Percentiles rank a stretch among this genome's conserved stretches.
Conservation (phyloP, 2,113 vertebrate genomes). For the Ptychochromis oligacanthus region DNA sequence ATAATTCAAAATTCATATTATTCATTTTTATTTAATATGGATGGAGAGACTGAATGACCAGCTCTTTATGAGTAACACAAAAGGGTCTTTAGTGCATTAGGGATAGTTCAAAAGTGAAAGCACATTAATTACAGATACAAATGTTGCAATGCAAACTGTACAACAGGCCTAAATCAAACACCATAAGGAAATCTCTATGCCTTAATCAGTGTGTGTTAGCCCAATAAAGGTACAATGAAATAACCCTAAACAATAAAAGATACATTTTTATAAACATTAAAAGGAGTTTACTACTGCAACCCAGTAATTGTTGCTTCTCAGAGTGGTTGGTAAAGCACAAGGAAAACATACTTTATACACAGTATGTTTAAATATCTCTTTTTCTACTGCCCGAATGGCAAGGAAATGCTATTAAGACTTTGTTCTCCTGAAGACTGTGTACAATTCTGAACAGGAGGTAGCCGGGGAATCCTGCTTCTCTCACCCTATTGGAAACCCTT, state of each 20-base stretch:
- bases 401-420: neutral
- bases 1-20: neutral
- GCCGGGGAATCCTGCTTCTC: conserved; percentile 29
- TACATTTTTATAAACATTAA: neutral
- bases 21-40: neutral
- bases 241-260: neutral
- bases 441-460: neutral
- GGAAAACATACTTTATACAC: neutral
- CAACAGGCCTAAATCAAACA: no score
- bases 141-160: no score
- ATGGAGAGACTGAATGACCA: neutral
- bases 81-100: no score
- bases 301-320: neutral
- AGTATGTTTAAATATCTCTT: neutral
- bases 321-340: neutral
- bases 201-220: neutral
- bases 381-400: neutral
- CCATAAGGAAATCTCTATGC: no score
- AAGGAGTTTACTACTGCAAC: neutral
- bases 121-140: no score
- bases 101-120: no score
- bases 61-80: no score
- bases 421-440: neutral
- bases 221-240: neutral
- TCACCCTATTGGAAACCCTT: conserved; percentile 88